Percentiles rank a stretch among this genome's conserved stretches.
These are phyloP conservation scores for Leptestheria dahalacensis DNA, from an alignment of 1,140 invertebrate species.

Conservation along the genomic window DNA sequence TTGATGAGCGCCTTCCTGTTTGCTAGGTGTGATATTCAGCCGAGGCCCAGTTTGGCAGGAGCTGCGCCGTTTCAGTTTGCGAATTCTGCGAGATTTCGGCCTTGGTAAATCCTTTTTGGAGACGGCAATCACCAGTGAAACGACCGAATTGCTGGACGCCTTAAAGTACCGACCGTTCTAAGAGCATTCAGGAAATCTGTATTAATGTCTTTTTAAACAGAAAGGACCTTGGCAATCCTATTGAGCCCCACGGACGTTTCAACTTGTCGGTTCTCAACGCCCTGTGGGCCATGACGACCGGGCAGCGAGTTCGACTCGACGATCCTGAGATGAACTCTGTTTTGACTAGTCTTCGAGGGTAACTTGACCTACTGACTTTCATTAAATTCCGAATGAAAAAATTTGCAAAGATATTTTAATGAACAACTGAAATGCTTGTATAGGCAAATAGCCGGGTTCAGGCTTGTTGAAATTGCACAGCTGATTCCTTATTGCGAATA, in stretches of 20 bases:
- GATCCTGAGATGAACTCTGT: neutral
- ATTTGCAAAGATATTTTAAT: neutral
- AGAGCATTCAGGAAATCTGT: neutral
- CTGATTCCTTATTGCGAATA: too few relatives aligned
- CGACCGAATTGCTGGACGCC: slow-evolving; percentile 12
- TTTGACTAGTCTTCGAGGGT: neutral
- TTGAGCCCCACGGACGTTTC: neutral
- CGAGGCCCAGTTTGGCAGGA: slow-evolving; percentile 46
- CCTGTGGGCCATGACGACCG: slow-evolving; percentile 10
- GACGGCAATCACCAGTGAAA: slow-evolving; percentile 22
- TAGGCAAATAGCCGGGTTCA: too few relatives aligned
- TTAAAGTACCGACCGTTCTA: neutral
- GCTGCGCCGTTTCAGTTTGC: slow-evolving; percentile 49
- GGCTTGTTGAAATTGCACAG: too few relatives aligned
- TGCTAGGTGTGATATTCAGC: slow-evolving; percentile 1
- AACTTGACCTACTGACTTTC: neutral
- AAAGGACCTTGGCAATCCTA: slow-evolving; percentile 6
- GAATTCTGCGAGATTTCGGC: slow-evolving; percentile 50
- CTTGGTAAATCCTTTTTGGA: slow-evolving; percentile 41
- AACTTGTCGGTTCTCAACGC: slow-evolving; percentile 9
- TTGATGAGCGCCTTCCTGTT: neutral
- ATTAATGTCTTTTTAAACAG: neutral
- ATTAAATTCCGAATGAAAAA: neutral
- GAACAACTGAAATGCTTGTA: too few relatives aligned
- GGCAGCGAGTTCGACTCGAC: slow-evolving; percentile 3